These are phyloP conservation scores for Meda fulgida DNA, from an alignment of 2,797 vertebrate species.

Conservation along the genomic window DNA sequence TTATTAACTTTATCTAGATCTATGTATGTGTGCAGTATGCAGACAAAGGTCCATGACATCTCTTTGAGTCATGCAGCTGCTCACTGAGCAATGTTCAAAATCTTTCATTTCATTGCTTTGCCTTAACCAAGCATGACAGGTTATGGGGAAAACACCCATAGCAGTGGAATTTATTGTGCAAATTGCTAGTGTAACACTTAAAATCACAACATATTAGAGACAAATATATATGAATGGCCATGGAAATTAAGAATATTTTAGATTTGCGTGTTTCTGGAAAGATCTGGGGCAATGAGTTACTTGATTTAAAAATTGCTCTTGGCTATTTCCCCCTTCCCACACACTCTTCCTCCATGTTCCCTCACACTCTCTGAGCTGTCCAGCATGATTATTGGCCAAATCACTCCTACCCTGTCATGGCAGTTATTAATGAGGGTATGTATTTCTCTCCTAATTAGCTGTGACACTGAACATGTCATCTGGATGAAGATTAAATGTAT, in stretches of 20 bases:
- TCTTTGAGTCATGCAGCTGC: slow-evolving; percentile 40
- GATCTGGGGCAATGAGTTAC: slow-evolving; percentile 12
- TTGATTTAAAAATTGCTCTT: slow-evolving; percentile 20
- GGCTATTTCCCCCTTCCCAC: not conserved
- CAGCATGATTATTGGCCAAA: slow-evolving; percentile 85
- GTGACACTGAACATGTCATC: slow-evolving; percentile 85
- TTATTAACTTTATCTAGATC: not conserved
- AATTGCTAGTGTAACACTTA: slow-evolving; percentile 23
- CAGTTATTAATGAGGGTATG: slow-evolving; percentile 85
- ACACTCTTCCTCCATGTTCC: slow-evolving; percentile 57
- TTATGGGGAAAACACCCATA: slow-evolving; percentile 32
- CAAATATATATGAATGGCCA: slow-evolving; percentile 7
- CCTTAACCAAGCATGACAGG: slow-evolving; percentile 43
- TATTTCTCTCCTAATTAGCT: slow-evolving; percentile 90
- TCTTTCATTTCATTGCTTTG: slow-evolving; percentile 10
- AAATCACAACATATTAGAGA: slow-evolving; percentile 20
- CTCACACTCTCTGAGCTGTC: slow-evolving; percentile 78
- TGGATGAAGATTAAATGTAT: slow-evolving; percentile 85
- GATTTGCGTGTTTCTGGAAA: not conserved
- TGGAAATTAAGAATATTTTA: not conserved
- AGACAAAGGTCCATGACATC: slow-evolving; percentile 32
- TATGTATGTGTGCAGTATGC: not conserved
- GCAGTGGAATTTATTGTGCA: not conserved
- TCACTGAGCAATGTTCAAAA: slow-evolving; percentile 49
- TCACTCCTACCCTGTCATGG: slow-evolving; percentile 81